phyloP scores from a whole-genome alignment of 2,113 vertebrate species.

The Geococcyx californianus region DNA sequence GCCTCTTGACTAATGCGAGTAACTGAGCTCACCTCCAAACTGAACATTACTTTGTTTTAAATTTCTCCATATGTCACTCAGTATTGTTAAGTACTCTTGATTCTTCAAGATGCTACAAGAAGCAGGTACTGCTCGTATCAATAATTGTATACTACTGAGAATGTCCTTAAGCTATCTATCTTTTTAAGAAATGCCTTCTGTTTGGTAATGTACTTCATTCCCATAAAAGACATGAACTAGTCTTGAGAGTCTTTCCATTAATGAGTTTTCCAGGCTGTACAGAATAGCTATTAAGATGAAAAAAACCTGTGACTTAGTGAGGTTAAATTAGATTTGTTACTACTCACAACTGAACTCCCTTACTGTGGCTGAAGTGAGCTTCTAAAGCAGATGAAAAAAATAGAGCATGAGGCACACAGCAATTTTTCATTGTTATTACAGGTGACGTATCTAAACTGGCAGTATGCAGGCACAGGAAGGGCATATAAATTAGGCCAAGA shows the following conservation, averaged over 20 bases:
- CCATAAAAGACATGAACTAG: slow-evolving; percentile 38
- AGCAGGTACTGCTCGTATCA: not conserved
- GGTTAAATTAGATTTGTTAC: slow-evolving; percentile 82
- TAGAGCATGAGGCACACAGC: slow-evolving; percentile 65
- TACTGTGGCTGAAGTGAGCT: slow-evolving; percentile 64
- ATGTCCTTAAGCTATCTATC: not conserved
- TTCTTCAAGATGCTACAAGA: not conserved
- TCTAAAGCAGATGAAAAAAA: slow-evolving; percentile 51
- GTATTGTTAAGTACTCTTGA: not conserved
- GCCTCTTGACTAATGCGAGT: not conserved
- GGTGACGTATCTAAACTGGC: slow-evolving; percentile 86
- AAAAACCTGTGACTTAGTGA: slow-evolving; percentile 69
- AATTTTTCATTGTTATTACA: slow-evolving; percentile 93
- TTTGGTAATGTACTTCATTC: slow-evolving; percentile 17
- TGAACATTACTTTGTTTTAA: not conserved
- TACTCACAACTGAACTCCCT: slow-evolving; percentile 71
- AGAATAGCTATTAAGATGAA: slow-evolving; percentile 66
- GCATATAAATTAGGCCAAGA: slow-evolving; percentile 73
- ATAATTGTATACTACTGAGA: not conserved
- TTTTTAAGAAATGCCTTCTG: slow-evolving; percentile 19
- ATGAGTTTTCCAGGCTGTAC: slow-evolving; percentile 65
- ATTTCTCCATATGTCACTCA: not conserved
- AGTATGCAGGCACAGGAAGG: slow-evolving; percentile 59
- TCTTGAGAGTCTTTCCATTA: slow-evolving; percentile 50
- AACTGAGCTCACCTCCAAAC: not conserved